Evolutionary conservation across 2,113 vertebrate species (phyloP), one percentile per base, ranked within the genome.

Genomic region (Piaya cayana): DNA sequence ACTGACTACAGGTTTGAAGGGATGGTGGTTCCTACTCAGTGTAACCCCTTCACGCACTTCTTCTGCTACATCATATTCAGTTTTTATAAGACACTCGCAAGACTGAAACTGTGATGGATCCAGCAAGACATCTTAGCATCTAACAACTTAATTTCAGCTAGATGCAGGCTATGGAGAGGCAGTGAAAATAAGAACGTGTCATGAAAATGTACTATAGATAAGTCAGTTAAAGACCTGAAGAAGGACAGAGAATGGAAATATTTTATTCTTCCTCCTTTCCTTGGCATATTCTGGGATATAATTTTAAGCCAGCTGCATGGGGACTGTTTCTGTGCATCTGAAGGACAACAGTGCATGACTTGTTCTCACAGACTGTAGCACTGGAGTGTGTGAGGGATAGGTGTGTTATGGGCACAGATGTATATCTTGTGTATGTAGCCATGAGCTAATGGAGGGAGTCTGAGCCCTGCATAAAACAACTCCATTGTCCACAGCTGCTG

Each of bases 281-380:
- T 72, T 1, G 0, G 7, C 19, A 7, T 17, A 56, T 75, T 87
- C 12, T 49, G 49, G 10, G 32, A 43, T 64, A 76, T 84, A 76
- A 2, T 39, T 49, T 76, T 45, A 81, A 92, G 32, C 2, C 49
- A 63, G 34, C 14, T 91, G 65, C 39, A 64, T 5, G 8, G 64
- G 42, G 6, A 32, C 29, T 2, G 0, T 52, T 78, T n/a, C n/a
- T n/a, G n/a, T 4, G 3, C 2, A 32, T 39, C 47, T 4, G 4
- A 67, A 90, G 34, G 52, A 10, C 22, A 59, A 5, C 47, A 42
- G 62, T 21, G 10, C 1, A 1, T 16, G 65, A 32, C 22, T 50
- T 30, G 56, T 12, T 63, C 11, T 50, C 53, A 11, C 1, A 6
- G 67, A 30, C 47, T 39, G 52, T n/a, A n/a, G 30, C 15, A 17